Conservation (phyloP, 2,113 vertebrate species). For the Sisor rabdophorus region DNA sequence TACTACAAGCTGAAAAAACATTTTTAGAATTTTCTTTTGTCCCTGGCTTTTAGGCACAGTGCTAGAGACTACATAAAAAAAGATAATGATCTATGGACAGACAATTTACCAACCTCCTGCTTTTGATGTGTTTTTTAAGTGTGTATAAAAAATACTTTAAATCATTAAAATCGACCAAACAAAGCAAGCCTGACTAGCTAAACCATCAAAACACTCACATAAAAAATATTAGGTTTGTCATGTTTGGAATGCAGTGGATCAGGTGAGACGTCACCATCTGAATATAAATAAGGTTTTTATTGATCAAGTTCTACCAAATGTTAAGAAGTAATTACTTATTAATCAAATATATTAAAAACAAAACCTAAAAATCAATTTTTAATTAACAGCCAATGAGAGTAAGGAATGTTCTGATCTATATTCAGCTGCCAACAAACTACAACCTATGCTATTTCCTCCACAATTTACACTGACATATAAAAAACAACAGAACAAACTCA, state of each 20-base stretch:
- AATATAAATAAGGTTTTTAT: constrained; percentile 16
- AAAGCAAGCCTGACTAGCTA: background rate
- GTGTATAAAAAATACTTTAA: background rate
- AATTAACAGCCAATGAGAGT: background rate
- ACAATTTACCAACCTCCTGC: background rate
- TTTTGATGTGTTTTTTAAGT: background rate
- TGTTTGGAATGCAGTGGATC: constrained; percentile 33
- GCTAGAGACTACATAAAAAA: background rate
- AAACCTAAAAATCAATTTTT: background rate
- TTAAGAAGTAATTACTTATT: background rate
- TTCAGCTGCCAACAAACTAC: background rate
- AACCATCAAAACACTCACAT: background rate
- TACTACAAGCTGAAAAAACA: too few species aligned
- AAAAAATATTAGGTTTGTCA: background rate
- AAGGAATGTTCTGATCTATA: background rate
- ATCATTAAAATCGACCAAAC: background rate
- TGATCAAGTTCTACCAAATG: background rate
- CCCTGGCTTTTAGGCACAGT: background rate
- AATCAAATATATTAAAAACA: background rate
- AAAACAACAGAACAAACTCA: constrained; percentile 10
- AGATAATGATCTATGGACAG: background rate
- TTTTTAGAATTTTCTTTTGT: background rate
- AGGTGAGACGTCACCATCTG: background rate
- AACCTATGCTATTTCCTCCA: background rate
- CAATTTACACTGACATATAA: background rate